Evolutionary conservation across 2,797 vertebrate species (phyloP).

Genomic region (Chaetodon trifasciatus): DNA sequence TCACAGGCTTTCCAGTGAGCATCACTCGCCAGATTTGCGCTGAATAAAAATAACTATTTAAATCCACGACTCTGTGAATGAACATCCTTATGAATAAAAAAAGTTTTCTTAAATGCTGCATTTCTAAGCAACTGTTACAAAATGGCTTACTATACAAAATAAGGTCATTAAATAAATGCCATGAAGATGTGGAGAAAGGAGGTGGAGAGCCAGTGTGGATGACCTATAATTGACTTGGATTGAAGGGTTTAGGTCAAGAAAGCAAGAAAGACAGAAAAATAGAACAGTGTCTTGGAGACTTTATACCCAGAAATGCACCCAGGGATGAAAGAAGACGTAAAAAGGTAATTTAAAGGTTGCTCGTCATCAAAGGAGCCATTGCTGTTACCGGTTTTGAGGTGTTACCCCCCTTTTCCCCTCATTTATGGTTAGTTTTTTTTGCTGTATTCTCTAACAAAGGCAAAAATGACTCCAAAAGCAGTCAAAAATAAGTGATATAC

Average conservation of each 20-base stretch:
- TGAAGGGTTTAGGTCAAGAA: neutral
- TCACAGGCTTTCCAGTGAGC: conserved; percentile 65
- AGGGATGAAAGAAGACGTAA: neutral
- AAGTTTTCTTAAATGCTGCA: conserved; percentile 22
- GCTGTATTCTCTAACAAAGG: neutral
- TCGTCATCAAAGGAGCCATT: no score
- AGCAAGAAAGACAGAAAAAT: neutral
- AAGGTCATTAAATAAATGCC: conserved; percentile 23
- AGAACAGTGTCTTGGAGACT: neutral
- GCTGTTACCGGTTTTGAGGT: no score
- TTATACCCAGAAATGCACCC: neutral
- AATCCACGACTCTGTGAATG: conserved; percentile 56
- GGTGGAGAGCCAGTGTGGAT: neutral
- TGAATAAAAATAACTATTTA: conserved; percentile 45
- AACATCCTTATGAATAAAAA: conserved; percentile 41
- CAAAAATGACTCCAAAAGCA: neutral
- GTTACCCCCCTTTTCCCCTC: neutral
- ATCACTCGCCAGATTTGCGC: conserved; percentile 56
- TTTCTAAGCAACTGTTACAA: conserved; percentile 37
- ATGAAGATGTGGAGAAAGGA: conserved; percentile 10
- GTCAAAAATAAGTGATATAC: neutral
- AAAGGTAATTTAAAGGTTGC: neutral
- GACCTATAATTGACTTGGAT: neutral
- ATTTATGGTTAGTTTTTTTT: neutral
- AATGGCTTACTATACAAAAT: conserved; percentile 31